Percentiles rank a stretch among this genome's conserved stretches.
These are phyloP conservation scores for Coleophora deauratella DNA, from an alignment of 2,888 invertebrate genomes.

Conservation along the genomic window DNA sequence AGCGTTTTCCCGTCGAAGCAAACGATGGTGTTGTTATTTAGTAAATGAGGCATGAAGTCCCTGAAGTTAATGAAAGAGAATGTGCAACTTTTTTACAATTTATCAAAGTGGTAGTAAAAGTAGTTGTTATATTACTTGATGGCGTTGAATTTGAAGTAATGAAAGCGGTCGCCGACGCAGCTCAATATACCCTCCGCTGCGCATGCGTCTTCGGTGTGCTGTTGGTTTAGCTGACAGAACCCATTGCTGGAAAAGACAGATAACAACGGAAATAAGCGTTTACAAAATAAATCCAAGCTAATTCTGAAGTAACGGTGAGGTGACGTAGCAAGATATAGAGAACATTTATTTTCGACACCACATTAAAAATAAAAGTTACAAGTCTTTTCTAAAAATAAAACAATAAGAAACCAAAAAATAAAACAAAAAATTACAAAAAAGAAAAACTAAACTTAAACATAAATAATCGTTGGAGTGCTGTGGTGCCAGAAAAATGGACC, in stretches of 20 bases:
- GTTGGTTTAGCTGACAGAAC: conserved; percentile 48
- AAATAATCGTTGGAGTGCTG: too few species aligned
- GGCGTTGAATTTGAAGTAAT: conserved; percentile 25
- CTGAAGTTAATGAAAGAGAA: too few species aligned
- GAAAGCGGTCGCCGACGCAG: conserved; percentile 26
- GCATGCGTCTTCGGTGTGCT: conserved; percentile 38
- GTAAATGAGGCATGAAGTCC: conserved; percentile 20
- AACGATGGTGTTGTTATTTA: conserved; percentile 33
- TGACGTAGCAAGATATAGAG: too few species aligned
- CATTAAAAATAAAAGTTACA: too few species aligned
- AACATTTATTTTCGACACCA: too few species aligned
- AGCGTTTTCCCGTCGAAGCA: conserved; percentile 54
- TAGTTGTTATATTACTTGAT: background rate
- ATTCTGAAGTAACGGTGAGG: too few species aligned
- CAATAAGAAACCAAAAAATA: too few species aligned
- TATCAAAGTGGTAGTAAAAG: background rate
- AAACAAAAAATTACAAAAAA: too few species aligned
- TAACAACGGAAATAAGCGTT: background rate
- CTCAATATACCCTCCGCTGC: conserved; percentile 33
- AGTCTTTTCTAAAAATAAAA: too few species aligned
- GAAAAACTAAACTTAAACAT: too few species aligned
- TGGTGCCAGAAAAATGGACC: too few species aligned
- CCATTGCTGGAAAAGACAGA: conserved; percentile 40
- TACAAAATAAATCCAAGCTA: too few species aligned
- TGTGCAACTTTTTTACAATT: background rate